Base-by-base conservation (phyloP, 2,113 vertebrate species). In the Ifrita kowaldi region DNA sequence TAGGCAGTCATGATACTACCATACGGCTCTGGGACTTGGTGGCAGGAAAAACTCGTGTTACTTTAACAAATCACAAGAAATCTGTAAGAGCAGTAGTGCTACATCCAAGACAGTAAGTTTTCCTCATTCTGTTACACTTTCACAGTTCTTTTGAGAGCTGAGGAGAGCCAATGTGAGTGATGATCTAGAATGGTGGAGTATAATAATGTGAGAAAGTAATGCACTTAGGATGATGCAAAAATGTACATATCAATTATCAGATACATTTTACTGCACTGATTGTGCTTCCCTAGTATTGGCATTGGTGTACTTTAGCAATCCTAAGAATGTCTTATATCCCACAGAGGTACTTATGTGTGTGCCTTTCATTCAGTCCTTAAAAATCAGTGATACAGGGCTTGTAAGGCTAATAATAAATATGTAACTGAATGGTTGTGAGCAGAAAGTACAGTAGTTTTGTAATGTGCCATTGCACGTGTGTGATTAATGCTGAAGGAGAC, bases 31-130 rank as follows among this genome's bases (percentile, higher is more conserved):
- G 99, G 99, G 99, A 99, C 95, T 97, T 99, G 95, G 99, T 99
- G 33, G 99, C 99, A 71, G 99, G 99, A 70, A 99, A 99, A 98
- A 99, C 99, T n/a, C 98, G 99, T 97, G 99, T 99, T 32, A 99
- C 99, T 21, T 97, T 99, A 95, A 99, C 99, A 62, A 99, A 99
- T 96, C 99, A 99, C 97, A 99, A 99, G 98, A 99, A 99, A 83
- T 99, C 99, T 28, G 99, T 99, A 75, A 97, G 99, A 94, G 98
- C 98, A 42, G 96, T 99, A 75, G 99, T 99, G 90, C 93, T 99
- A 73, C 99, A 99, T 93, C 99, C 99, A 70, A 98, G 98, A 96
- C 99, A 99, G 99, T 99, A 98, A 98, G 99, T 97, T 33, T 87
- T n/a, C 56, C 20, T 76, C 2, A 3, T 82, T 57, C 11, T 52